Evolutionary conservation across 2,888 invertebrate genomes (phyloP).

Genomic region (Fabriciana adippe): DNA sequence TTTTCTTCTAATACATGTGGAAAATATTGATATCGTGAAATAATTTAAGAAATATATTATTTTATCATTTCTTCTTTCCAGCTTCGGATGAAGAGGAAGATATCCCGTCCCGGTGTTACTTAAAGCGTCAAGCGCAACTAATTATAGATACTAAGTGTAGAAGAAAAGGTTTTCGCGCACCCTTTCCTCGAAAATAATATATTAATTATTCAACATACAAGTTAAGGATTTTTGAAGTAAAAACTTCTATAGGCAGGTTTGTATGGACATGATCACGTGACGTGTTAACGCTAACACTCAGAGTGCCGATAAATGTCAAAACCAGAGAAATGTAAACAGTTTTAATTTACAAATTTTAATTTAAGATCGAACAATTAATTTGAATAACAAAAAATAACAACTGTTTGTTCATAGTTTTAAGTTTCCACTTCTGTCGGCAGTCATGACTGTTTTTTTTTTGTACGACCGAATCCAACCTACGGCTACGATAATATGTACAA

Average conservation of each 20-base stretch:
- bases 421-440: not conserved
- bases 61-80: conserved; percentile 41
- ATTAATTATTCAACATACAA: not conserved
- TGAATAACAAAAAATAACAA: no score
- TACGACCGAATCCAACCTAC: no score
- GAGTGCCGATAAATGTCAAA: no score
- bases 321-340: no score
- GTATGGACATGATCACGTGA: no score
- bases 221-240: not conserved
- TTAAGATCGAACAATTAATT: no score
- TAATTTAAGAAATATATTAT: not conserved
- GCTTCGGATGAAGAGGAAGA: conserved; percentile 92
- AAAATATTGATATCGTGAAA: not conserved
- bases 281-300: no score
- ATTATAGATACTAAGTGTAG: conserved; percentile 92
- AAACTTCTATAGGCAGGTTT: no score
- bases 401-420: no score
- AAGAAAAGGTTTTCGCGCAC: conserved; percentile 85
- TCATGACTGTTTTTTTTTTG: not conserved
- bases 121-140: conserved; percentile 91
- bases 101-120: conserved; percentile 88
- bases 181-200: conserved; percentile 62
- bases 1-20: conserved; percentile 13
- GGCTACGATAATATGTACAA: no score
- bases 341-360: no score